A percentile compares a stretch with the other conserved stretches of the same genome.
These are phyloP conservation scores for Cliona cf. orientalis DNA, from an alignment of 37 sponge, comb jelly and placozoan species.

Conservation along the genomic window DNA sequence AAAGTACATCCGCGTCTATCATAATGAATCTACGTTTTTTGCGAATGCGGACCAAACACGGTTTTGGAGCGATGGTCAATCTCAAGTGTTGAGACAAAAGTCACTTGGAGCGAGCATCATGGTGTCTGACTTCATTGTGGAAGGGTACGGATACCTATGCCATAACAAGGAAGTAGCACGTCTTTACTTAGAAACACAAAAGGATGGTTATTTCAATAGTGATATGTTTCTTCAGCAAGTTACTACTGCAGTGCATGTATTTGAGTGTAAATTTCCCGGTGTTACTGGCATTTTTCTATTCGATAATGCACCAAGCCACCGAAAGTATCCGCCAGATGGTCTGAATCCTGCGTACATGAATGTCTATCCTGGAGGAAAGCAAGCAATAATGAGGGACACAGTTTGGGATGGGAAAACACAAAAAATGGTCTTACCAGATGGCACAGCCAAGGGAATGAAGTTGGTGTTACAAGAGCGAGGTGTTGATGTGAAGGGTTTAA, in stretches of 20 bases:
- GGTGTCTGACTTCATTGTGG: slow-evolving; percentile 63
- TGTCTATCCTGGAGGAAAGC: slow-evolving; percentile 48
- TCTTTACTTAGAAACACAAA: background rate
- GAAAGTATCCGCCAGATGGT: slow-evolving; percentile 34
- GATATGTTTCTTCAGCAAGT: slow-evolving; percentile 27
- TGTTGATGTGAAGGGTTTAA: slow-evolving; percentile 38
- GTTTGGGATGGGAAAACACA: slow-evolving; percentile 21
- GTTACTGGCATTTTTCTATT: slow-evolving; percentile 35
- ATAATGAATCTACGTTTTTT: slow-evolving; percentile 51
- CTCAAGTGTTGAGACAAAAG: slow-evolving; percentile 31
- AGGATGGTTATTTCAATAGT: background rate
- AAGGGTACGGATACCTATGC: slow-evolving; percentile 25
- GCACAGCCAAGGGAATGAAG: slow-evolving; percentile 42
- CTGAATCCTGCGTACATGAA: slow-evolving; percentile 55
- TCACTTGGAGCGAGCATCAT: slow-evolving; percentile 29
- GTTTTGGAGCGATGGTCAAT: slow-evolving; percentile 22
- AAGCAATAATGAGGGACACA: slow-evolving; percentile 55
- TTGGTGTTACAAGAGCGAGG: slow-evolving; percentile 53
- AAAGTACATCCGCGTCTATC: slow-evolving; percentile 23
- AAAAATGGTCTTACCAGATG: slow-evolving; percentile 26
- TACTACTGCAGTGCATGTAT: slow-evolving; percentile 19
- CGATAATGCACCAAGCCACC: slow-evolving; percentile 55
- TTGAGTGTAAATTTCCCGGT: slow-evolving; percentile 42
- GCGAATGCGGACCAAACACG: slow-evolving; percentile 40
- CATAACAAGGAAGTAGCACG: slow-evolving; percentile 9